These are phyloP conservation scores for Paramisgurnus dabryanus DNA, from an alignment of 2,113 vertebrate genomes.

Conservation along the genomic window DNA sequence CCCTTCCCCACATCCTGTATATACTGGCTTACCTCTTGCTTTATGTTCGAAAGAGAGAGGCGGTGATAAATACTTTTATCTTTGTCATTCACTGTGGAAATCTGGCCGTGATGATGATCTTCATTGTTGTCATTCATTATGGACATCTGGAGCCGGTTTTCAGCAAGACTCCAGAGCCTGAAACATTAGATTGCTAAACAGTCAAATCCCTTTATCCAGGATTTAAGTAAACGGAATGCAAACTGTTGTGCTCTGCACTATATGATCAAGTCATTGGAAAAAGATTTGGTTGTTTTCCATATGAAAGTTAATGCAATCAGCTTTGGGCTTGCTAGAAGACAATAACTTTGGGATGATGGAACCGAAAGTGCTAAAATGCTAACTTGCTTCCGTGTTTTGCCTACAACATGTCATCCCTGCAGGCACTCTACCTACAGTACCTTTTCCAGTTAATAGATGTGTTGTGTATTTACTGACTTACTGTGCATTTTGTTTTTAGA, in stretches of 20 bases:
- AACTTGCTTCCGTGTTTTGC: too few species aligned
- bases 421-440: too few species aligned
- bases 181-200: conserved; percentile 9
- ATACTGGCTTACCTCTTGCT: conserved; percentile 54
- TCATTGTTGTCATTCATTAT: conserved; percentile 63
- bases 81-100: conserved; percentile 61
- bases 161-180: conserved; percentile 72
- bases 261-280: too few species aligned
- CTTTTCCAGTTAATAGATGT: too few species aligned
- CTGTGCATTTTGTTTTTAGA: too few species aligned
- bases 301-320: not conserved
- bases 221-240: not conserved
- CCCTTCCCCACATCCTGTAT: not conserved
- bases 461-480: too few species aligned
- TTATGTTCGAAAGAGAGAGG: conserved; percentile 54
- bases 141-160: conserved; percentile 66
- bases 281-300: too few species aligned
- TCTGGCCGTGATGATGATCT: conserved; percentile 51
- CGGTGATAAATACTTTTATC: conserved; percentile 54
- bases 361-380: too few species aligned
- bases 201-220: conserved; percentile 9
- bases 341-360: too few species aligned
- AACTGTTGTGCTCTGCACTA: not conserved
- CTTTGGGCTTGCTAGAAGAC: not conserved
- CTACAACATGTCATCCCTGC: too few species aligned